Percentiles rank a stretch among this genome's conserved stretches.
Evolutionary conservation across 2,113 vertebrate genomes (phyloP).

Genomic region (Himantopus leucocephalus): DNA sequence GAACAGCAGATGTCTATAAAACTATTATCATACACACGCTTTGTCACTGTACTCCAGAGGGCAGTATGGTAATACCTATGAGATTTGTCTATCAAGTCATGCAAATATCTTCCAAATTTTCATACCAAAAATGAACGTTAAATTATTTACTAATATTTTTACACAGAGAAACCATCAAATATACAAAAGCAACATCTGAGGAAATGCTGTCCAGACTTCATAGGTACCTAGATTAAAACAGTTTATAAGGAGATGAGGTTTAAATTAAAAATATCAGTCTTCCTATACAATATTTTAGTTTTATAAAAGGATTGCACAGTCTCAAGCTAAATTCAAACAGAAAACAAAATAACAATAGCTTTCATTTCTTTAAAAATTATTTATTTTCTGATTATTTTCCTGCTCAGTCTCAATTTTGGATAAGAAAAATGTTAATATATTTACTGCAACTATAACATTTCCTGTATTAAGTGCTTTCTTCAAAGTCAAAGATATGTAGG

Average conservation of each 20-base stretch:
- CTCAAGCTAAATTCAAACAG: background rate
- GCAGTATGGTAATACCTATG: conserved; percentile 67
- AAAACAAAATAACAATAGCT: background rate
- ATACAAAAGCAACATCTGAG: background rate
- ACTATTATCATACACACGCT: background rate
- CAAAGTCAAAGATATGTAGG: background rate
- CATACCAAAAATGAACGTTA: conserved; percentile 38
- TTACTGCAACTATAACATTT: background rate
- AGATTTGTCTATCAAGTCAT: background rate
- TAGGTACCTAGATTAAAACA: background rate
- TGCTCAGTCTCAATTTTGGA: background rate
- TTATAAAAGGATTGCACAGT: background rate
- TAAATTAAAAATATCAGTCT: background rate
- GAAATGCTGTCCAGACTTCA: background rate
- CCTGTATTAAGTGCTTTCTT: background rate
- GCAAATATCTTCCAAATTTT: conserved; percentile 29
- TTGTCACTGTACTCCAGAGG: conserved; percentile 70
- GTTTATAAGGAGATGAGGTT: background rate
- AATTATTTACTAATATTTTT: conserved; percentile 61
- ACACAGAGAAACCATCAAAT: background rate
- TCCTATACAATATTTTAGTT: background rate
- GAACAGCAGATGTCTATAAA: background rate
- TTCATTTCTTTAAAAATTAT: background rate
- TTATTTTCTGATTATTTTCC: background rate
- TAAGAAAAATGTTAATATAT: background rate